A percentile compares a stretch with the other conserved stretches of the same genome.
phyloP scores from a whole-genome alignment of 2,113 vertebrate genomes.

The Pedionomus torquatus region DNA sequence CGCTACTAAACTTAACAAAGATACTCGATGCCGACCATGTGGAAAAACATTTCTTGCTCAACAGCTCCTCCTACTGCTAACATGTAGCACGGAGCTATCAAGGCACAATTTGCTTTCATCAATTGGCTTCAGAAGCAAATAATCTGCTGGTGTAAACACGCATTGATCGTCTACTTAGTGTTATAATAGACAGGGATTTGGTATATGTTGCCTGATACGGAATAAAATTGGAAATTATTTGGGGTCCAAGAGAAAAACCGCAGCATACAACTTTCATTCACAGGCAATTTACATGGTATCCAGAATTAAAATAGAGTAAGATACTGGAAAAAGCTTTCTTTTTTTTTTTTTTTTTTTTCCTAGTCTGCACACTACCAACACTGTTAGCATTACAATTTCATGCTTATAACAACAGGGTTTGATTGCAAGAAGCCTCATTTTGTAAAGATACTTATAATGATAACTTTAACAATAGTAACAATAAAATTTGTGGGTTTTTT shows the following conservation, averaged over 20 bases:
- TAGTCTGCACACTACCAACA: background rate
- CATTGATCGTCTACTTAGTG: rapidly evolving
- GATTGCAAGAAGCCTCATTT: background rate
- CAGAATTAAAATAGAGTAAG: background rate
- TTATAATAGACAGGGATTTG: rapidly evolving
- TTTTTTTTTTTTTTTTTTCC: background rate
- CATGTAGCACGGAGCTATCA: rapidly evolving
- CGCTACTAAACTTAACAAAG: background rate
- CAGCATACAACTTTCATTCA: background rate
- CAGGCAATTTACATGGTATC: background rate
- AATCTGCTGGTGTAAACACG: background rate
- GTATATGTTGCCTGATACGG: background rate
- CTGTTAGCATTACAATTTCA: background rate
- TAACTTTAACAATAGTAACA: background rate
- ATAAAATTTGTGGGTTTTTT: background rate
- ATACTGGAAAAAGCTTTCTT: background rate
- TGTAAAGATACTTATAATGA: background rate
- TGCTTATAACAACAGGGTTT: background rate
- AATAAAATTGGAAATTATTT: background rate
- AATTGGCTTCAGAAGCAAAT: background rate
- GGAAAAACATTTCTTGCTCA: constrained; percentile 36
- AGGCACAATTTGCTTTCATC: rapidly evolving
- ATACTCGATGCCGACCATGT: rapidly evolving
- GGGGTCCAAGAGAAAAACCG: background rate
- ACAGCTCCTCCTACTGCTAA: constrained; percentile 53